These are phyloP conservation scores for Corydoras maculifer DNA, from an alignment of 2,113 vertebrate species.

Conservation along the genomic window DNA sequence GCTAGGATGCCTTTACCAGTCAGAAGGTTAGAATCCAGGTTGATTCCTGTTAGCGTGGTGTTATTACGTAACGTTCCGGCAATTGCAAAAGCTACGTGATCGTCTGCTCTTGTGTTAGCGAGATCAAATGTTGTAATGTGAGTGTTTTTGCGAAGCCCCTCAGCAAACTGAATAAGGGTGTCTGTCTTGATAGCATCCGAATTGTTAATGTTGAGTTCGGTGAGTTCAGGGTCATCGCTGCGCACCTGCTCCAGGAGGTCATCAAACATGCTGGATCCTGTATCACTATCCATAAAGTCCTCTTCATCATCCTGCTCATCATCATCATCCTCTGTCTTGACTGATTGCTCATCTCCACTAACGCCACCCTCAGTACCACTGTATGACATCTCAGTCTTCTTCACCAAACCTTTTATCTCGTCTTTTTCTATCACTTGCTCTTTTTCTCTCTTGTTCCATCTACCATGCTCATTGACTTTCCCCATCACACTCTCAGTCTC, in stretches of 20 bases:
- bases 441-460: conserved; percentile 12
- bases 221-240: conserved; percentile 68
- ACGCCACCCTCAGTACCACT: neutral
- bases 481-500: conserved; percentile 13
- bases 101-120: conserved; percentile 76
- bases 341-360: conserved; percentile 24
- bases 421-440: conserved; percentile 12
- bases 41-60: conserved; percentile 73
- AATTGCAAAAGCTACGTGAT: conserved; percentile 79
- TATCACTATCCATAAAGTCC: conserved; percentile 51
- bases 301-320: conserved; percentile 26
- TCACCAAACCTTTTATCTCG: conserved; percentile 1
- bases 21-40: conserved; percentile 82
- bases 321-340: conserved; percentile 14
- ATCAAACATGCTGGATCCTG: conserved; percentile 72
- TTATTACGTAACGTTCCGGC: conserved; percentile 75
- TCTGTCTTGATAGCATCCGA: conserved; percentile 75
- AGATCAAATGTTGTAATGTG: conserved; percentile 70
- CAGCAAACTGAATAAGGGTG: conserved; percentile 74
- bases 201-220: conserved; percentile 80
- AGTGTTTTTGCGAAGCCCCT: conserved; percentile 76
- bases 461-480: conserved; percentile 1
- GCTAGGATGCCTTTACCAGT: conserved; percentile 78
- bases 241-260: conserved; percentile 75
- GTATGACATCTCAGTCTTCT: conserved; percentile 2